A percentile compares a stretch with the other conserved stretches of the same genome.
Conservation (phyloP, 2,888 invertebrate species). For the Campoletis raptor region DNA sequence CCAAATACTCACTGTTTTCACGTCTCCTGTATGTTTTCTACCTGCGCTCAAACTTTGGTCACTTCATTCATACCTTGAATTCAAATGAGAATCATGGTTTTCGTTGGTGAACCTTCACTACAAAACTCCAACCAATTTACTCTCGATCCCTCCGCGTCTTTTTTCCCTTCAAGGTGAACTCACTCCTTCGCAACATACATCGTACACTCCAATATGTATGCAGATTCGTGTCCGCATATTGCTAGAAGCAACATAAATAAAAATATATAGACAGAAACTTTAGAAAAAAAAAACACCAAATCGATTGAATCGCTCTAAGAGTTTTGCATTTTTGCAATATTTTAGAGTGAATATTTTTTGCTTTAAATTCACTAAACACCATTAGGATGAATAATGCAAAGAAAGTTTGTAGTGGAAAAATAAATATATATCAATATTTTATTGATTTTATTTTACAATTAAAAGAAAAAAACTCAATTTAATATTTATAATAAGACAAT, state of each 20-base stretch:
- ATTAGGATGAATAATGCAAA: not conserved
- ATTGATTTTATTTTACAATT: not conserved
- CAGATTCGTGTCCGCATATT: slow-evolving; percentile 1
- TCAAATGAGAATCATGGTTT: slow-evolving; percentile 72
- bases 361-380: not conserved
- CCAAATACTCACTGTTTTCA: slow-evolving; percentile 60
- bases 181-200: slow-evolving; percentile 2
- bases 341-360: not conserved
- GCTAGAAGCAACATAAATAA: not conserved
- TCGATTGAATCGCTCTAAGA: not conserved
- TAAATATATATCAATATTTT: not conserved
- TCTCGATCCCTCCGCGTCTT: not conserved
- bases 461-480: not conserved
- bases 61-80: slow-evolving; percentile 74
- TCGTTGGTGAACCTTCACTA: slow-evolving; percentile 24
- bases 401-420: not conserved
- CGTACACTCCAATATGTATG: not conserved
- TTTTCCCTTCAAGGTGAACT: slow-evolving; percentile 22
- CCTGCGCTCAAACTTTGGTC: slow-evolving; percentile 40
- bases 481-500: not conserved
- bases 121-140: slow-evolving; percentile 35
- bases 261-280: not conserved
- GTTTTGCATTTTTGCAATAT: not conserved
- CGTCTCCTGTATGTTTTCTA: slow-evolving; percentile 47
- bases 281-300: not conserved